A percentile compares a stretch with the other conserved stretches of the same genome.
These are phyloP conservation scores for Hoplostethus mediterraneus DNA, from an alignment of 2,797 vertebrate genomes.

Conservation along the genomic window DNA sequence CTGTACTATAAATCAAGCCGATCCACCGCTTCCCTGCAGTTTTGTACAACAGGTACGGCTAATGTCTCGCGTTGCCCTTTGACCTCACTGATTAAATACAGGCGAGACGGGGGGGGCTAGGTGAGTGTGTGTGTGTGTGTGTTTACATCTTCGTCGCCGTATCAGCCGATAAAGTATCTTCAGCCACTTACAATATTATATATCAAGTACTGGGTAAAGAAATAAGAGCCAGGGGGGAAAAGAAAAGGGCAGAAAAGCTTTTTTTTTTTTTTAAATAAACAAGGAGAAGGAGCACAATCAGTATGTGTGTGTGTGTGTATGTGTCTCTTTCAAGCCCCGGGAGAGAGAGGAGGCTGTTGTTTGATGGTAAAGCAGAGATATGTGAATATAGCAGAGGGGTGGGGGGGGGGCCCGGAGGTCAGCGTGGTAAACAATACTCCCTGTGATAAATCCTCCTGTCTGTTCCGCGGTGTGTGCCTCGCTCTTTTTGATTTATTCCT, in stretches of 20 bases:
- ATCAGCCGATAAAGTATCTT: too few species aligned
- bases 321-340: slow-evolving; percentile 30
- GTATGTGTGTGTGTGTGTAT: slow-evolving; percentile 35
- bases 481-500: slow-evolving; percentile 82
- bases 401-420: slow-evolving; percentile 71
- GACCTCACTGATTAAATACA: too few species aligned
- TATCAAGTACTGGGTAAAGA: neutral
- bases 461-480: slow-evolving; percentile 61
- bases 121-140: neutral
- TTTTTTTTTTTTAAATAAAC: slow-evolving; percentile 20
- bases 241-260: neutral
- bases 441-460: slow-evolving; percentile 79
- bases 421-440: slow-evolving; percentile 78
- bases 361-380: slow-evolving; percentile 73
- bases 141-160: neutral
- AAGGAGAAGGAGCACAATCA: slow-evolving; percentile 3
- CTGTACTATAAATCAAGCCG: too few species aligned
- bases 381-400: slow-evolving; percentile 75
- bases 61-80: too few species aligned
- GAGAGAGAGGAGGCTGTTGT: slow-evolving; percentile 51
- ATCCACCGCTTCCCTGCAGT: too few species aligned
- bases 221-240: slow-evolving; percentile 19
- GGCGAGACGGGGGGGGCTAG: too few species aligned
- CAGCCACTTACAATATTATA: neutral
- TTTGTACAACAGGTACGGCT: too few species aligned